A percentile compares a stretch with the other conserved stretches of the same genome.
phyloP scores from a whole-genome alignment of 2,888 invertebrate genomes.

The Tachina fera region DNA sequence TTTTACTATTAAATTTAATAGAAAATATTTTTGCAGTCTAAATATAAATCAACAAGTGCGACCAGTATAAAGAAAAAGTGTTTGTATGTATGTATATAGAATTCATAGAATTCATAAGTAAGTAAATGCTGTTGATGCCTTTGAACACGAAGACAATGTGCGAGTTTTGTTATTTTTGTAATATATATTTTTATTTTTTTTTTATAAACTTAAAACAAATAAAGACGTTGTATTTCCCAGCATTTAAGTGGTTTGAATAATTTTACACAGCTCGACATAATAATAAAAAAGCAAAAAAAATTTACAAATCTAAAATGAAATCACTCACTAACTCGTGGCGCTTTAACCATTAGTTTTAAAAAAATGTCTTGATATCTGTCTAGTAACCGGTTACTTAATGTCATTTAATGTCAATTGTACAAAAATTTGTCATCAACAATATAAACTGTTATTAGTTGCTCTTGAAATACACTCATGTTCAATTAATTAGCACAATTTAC shows the following conservation, averaged over 20 bases:
- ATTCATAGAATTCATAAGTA: background rate
- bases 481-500: slow-evolving; percentile 32
- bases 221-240: slow-evolving; percentile 12
- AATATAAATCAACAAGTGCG: slow-evolving; percentile 52
- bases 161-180: background rate
- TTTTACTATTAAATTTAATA: slow-evolving; percentile 56
- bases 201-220: slow-evolving; percentile 40
- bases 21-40: slow-evolving; percentile 50
- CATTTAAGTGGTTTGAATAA: slow-evolving; percentile 38
- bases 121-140: background rate
- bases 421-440: slow-evolving; percentile 34
- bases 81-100: background rate
- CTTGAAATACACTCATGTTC: slow-evolving; percentile 16
- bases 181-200: background rate
- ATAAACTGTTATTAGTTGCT: background rate
- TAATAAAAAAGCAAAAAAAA: slow-evolving; percentile 1
- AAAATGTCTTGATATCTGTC: slow-evolving; percentile 26
- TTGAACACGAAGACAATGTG: slow-evolving; percentile 22
- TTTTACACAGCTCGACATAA: slow-evolving; percentile 33
- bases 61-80: slow-evolving; percentile 7
- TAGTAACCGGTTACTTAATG: slow-evolving; percentile 40
- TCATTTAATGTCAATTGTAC: slow-evolving; percentile 37
- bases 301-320: background rate
- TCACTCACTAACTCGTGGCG: slow-evolving; percentile 30
- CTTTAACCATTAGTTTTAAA: slow-evolving; percentile 19